Conservation (phyloP, 2,888 invertebrate species). For the Thera obeliscata region DNA sequence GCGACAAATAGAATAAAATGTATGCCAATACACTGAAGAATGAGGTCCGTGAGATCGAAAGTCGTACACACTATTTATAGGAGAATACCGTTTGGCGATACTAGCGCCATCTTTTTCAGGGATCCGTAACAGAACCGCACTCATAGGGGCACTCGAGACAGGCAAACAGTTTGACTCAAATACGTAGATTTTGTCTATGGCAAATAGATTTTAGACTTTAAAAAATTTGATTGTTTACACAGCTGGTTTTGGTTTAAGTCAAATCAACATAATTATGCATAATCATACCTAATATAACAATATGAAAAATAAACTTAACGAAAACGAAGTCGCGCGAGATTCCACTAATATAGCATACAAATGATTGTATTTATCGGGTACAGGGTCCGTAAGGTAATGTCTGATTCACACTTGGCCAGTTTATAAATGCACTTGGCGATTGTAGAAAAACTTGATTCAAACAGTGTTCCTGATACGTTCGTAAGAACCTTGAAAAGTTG, state of each 20-base stretch:
- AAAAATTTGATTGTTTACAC: too few relatives aligned
- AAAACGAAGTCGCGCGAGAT: too few relatives aligned
- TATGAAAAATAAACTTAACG: too few relatives aligned
- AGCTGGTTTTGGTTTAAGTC: too few relatives aligned
- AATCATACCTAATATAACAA: too few relatives aligned
- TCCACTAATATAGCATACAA: too few relatives aligned
- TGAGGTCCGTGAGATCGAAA: slow-evolving; percentile 54
- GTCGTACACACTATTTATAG: slow-evolving; percentile 58
- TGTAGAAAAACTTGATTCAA: slow-evolving; percentile 29
- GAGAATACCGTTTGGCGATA: slow-evolving; percentile 43
- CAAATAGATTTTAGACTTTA: too few relatives aligned
- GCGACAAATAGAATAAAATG: slow-evolving; percentile 30
- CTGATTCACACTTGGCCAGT: neutral
- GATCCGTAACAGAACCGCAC: neutral
- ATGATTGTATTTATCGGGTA: too few relatives aligned
- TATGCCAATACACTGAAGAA: slow-evolving; percentile 35
- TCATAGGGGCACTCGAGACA: neutral
- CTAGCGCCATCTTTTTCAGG: slow-evolving; percentile 24
- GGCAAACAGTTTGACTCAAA: too few relatives aligned
- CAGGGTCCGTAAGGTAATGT: too few relatives aligned
- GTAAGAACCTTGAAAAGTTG: slow-evolving; percentile 7
- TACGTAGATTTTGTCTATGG: too few relatives aligned
- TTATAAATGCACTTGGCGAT: neutral
- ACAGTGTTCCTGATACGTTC: slow-evolving; percentile 9
- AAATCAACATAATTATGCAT: too few relatives aligned